Evolutionary conservation across 2,888 invertebrate species (phyloP), one percentile per base, ranked within the genome.

Genomic region (Nysson spinosus): DNA sequence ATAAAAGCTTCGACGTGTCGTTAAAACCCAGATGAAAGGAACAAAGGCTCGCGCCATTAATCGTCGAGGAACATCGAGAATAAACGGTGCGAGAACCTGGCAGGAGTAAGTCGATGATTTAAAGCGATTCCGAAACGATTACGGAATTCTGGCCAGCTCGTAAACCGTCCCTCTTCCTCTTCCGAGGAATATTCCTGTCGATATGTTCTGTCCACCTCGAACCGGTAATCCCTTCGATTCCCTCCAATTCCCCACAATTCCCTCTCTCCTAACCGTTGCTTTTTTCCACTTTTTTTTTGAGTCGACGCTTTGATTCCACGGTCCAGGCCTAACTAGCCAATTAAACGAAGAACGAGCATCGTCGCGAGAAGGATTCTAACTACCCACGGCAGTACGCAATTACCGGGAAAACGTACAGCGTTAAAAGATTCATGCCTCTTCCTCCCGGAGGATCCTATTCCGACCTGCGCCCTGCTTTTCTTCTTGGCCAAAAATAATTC

Each of bases 381-480:
- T 72, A 74, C 70, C 73, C 67, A 67, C 74, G 64, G 72, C 67
- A 72, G 70, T 75, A 68, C 69, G 80, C 78, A 81, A 82, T 81
- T 81, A 81, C 82, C 66, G 61, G 69, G 80, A 78, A 79, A 80
- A 73, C 65, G 66, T 67, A 52, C 67, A 69, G 62, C 55, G 81
- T 66, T 81, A 79, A 82, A 80, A 82, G 81, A 81, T 81, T 81
- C 81, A 81, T 72, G 76, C 72, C 67, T 62, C n/a, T n/a, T 50
- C 65, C 65, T 55, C 54, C 49, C 28, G 64, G 40, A 12, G 22
- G 40, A 34, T 35, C 40, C 34, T 28, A 24, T 37, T 16, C 26
- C 19, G 12, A 12, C 16, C 6, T 22, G 11, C 17, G 11, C 39
- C 20, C 24, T 5, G 28, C 51, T 19, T 6, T 51, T 30, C 19